Evolutionary conservation across 2,113 vertebrate genomes (phyloP), one percentile per base, ranked within the genome.

Genomic region (Neogobius melanostomus): DNA sequence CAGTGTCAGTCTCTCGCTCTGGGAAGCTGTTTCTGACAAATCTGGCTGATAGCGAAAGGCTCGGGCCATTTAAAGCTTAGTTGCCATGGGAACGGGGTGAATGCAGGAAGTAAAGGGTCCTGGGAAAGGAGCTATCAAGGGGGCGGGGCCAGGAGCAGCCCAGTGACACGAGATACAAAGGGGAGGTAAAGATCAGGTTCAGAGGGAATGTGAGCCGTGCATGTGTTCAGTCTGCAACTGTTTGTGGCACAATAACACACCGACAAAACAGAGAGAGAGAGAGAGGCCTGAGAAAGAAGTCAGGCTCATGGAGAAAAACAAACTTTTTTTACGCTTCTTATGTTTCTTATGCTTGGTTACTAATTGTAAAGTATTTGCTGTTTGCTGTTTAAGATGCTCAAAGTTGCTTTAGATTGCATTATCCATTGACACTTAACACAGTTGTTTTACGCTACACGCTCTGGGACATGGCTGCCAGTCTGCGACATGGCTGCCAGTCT

Each of bases 71-170:
- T 81, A 80, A 69, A 82, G 85, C 82, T 83, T 82, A 81, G 88
- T 89, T 87, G 87, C 79, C 91, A 91, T 85, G 85, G 88, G 84
- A 90, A 90, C 84, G 8, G 87, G 87, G 83, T 88, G 88, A 90
- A 91, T 85, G 89, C 89, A 90, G 90, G 90, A 91, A 91, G 87
- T 88, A 64, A 59, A 79, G 87, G 88, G 88, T 91, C 89, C 89
- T 91, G 91, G 90, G 90, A 91, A 89, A 85, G 77, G 74, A 77
- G 59, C 87, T 91, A 91, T 92, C 87, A 77, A 77, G 87, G 89
- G 85, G 84, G 90, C 84, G 79, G 89, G 84, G 86, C 86, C 66
- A 88, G 85, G 83, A 88, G 86, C 59, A 47, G 80, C 80, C 82
- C 83, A 82, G 67, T 79, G 77, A 90, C 86, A 85, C 82, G 64